Percentiles rank a stretch among this genome's conserved stretches.
These are phyloP conservation scores for Pherbina coryleti DNA, from an alignment of 2,888 invertebrate genomes.

Conservation along the genomic window DNA sequence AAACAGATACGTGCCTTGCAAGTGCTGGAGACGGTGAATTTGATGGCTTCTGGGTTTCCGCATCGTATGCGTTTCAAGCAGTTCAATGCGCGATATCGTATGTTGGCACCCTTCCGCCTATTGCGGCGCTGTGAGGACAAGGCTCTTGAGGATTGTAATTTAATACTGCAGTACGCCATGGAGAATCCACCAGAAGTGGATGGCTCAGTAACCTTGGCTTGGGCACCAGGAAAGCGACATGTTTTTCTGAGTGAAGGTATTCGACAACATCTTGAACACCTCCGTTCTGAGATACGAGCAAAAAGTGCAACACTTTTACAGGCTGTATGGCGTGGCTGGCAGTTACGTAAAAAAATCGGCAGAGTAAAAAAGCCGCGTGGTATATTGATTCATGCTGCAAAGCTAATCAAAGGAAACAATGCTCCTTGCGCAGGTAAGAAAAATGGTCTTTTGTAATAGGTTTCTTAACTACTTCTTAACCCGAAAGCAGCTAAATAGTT, in stretches of 20 bases:
- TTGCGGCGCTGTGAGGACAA: conserved; percentile 78
- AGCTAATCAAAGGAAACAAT: conserved; percentile 54
- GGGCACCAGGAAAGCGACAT: conserved; percentile 93
- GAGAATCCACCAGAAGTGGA: conserved; percentile 73
- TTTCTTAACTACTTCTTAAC: too few relatives aligned
- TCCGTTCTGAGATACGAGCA: conserved; percentile 82
- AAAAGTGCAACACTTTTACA: conserved; percentile 88
- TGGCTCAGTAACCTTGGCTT: conserved; percentile 79
- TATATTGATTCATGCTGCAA: conserved; percentile 52
- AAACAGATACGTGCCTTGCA: conserved; percentile 90
- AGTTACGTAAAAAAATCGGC: conserved; percentile 78
- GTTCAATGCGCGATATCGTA: conserved; percentile 87
- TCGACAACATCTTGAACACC: conserved; percentile 87
- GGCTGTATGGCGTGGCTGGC: conserved; percentile 87
- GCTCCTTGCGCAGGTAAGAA: conserved; percentile 61
- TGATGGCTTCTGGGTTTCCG: conserved; percentile 95
- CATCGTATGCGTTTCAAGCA: conserved; percentile 95
- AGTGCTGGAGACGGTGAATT: conserved; percentile 93
- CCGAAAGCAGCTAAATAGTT: too few relatives aligned
- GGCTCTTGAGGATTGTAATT: conserved; percentile 80
- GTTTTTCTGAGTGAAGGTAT: conserved; percentile 95
- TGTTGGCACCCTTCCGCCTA: conserved; percentile 84
- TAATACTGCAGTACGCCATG: conserved; percentile 80
- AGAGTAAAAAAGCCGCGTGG: conserved; percentile 63
- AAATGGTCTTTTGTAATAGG: background rate